Base-by-base conservation (phyloP, 2,888 invertebrate genomes). In the Drosophila borealis region DNA sequence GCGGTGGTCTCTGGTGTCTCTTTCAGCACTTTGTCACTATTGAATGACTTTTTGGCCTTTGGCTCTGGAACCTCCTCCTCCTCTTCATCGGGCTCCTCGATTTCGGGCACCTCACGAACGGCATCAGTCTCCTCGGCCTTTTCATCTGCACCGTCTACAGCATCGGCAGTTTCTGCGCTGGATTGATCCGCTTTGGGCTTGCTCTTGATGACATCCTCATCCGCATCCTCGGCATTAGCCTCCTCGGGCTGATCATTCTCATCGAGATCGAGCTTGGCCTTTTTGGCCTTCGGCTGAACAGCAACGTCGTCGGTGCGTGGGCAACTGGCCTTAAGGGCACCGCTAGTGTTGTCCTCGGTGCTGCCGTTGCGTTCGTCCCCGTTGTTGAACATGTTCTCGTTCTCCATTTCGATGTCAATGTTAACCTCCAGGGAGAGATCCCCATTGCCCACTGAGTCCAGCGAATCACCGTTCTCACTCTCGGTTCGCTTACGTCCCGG, bases 391-490 rank as follows among this genome's bases (percentile, higher is more conserved):
- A 91, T 85, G 10, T 93, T 91, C 53, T 93, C 92, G 72, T 93
- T 93, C 77, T 94, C 94, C 93, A 94, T 94, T 81, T 94, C 94
- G 46, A 92, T 94, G 67, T 94, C 94, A 8, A 94, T 93, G 83
- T 94, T 94, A 10, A 94, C 94, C 78, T 94, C 94, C 71, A 93
- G 90, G 34, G 92, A 93, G 3, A 92, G 83, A 83, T 93, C 93
- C 9, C 93, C 93, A 68, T 93, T 93, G 53, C 93, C 93, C 21
- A 91, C 91, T 0, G 93, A 90, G 88, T 92, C 92, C 9, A 94
- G 92, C 8, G 94, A 93, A 73, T 96, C 95, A 0, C 95, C 95
- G 91, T 95, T 95, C 90, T 95, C 95, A 13, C 94, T 93, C 72
- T 95, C 95, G 13, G 94, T 93, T 29, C 94, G 94, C 80, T 93